Evolutionary conservation across 2,797 vertebrate genomes (phyloP), one percentile per base, ranked within the genome.

Genomic region (Sebastes trivittatus): DNA sequence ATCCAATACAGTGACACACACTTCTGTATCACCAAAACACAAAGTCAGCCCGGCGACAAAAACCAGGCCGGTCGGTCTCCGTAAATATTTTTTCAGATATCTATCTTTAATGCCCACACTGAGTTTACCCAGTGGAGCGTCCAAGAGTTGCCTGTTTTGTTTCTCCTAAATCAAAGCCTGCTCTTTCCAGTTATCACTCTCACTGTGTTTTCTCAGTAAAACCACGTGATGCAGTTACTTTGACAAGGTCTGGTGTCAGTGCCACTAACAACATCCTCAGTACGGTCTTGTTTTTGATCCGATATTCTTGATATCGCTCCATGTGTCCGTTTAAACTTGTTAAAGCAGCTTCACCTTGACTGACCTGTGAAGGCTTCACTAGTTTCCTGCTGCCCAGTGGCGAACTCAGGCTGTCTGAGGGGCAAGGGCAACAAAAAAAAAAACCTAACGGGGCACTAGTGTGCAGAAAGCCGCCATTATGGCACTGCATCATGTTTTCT

Each of bases 21-120:
- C 20, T 25, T 22, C 1, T 18, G 25, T 34, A 20, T 60, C 38
- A 67, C 54, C 22, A 14, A 4, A 38, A 34, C 30, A 20, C 10
- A 6, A 46, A 49, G 22, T 56, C 62, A 23, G 13, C 23, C 32
- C 42, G 56, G 56, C 3, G n/a, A 56, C 67, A 54, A 23, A 73
- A 65, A 49, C 9, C 14, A 2, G 30, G 38, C 9, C 3, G 2
- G 6, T 14, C 0, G 1, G 63, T n/a, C 72, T 55, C n/a, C 0
- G 11, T 38, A 55, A 82, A 78, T 87, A 58, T 85, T 88, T 81
- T 75, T 42, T 32, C 6, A 58, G 52, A 63, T 70, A 25, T 62
- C 22, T 18, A 18, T 25, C 38, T 64, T 27, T 11, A 16, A 16
- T 71, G 73, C 36, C 69, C 29, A 59, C 32, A 2, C 7, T 25